A percentile compares a stretch with the other conserved stretches of the same genome.
These are phyloP conservation scores for Mimachlamys varia DNA, from an alignment of 2,888 invertebrate genomes.

Conservation along the genomic window DNA sequence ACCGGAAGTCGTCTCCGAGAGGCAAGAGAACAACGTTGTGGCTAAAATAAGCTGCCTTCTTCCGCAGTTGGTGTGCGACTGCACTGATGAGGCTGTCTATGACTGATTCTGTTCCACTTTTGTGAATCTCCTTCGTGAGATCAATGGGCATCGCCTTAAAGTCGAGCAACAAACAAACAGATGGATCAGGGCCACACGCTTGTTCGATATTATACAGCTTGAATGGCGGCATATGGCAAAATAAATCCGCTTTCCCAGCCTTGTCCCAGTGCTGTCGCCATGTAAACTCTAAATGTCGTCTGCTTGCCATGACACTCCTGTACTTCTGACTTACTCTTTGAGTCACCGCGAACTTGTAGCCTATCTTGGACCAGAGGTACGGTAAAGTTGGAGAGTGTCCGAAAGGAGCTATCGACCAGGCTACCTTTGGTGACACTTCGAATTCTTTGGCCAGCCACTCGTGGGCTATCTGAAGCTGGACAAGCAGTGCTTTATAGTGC, in stretches of 20 bases:
- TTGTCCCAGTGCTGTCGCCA: slow-evolving; percentile 95
- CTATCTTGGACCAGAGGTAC: slow-evolving; percentile 64
- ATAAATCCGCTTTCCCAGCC: slow-evolving; percentile 90
- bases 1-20: slow-evolving; percentile 77
- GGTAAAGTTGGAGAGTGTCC: slow-evolving; percentile 69
- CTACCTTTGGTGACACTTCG: slow-evolving; percentile 82
- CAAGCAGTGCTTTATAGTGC: slow-evolving; percentile 64
- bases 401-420: slow-evolving; percentile 71
- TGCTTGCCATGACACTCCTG: slow-evolving; percentile 90
- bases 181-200: slow-evolving; percentile 98
- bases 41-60: slow-evolving; percentile 70
- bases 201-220: slow-evolving; percentile 98
- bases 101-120: slow-evolving; percentile 1
- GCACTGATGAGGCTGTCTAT: background rate
- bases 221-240: slow-evolving; percentile 99
- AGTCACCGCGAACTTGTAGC: slow-evolving; percentile 62
- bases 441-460: slow-evolving; percentile 64
- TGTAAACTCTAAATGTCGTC: slow-evolving; percentile 92
- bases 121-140: slow-evolving; percentile 7
- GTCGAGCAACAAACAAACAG: slow-evolving; percentile 97
- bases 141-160: slow-evolving; percentile 83
- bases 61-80: slow-evolving; percentile 85
- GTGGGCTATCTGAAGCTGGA: slow-evolving; percentile 71
- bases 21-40: slow-evolving; percentile 70
- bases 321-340: slow-evolving; percentile 86